Conservation (phyloP, 2,888 invertebrate species). For the Patella caerulea region DNA sequence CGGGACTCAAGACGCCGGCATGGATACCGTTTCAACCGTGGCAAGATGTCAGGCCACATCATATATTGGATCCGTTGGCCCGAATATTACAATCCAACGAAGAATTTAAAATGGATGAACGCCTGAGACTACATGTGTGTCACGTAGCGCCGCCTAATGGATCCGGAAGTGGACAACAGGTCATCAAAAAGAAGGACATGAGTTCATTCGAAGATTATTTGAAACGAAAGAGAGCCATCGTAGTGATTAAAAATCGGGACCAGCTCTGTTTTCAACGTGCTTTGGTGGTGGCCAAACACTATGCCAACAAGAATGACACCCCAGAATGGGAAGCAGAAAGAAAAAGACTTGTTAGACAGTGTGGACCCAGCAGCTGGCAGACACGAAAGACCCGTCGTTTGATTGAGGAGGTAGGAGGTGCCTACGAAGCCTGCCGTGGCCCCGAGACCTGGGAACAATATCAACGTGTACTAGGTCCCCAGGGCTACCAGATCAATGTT, state of each 20-base stretch:
- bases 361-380: too few relatives aligned
- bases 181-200: background rate
- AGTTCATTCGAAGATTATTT: background rate
- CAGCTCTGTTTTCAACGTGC: background rate
- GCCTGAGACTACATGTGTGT: too few relatives aligned
- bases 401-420: too few relatives aligned
- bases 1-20: background rate
- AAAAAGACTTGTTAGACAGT: background rate
- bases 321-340: background rate
- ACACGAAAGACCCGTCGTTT: too few relatives aligned
- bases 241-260: background rate
- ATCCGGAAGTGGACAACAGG: background rate
- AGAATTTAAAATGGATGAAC: too few relatives aligned
- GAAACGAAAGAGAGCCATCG: background rate
- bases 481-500: too few relatives aligned
- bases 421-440: too few relatives aligned
- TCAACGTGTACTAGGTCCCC: too few relatives aligned
- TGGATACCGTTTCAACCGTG: background rate
- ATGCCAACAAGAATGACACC: background rate
- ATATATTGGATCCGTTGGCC: too few relatives aligned
- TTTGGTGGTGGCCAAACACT: background rate
- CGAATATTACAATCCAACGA: too few relatives aligned
- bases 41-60: too few relatives aligned
- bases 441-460: too few relatives aligned
- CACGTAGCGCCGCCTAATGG: background rate